Evolutionary conservation across 2,888 invertebrate species (phyloP).

Genomic region (Mythimna ferrago): DNA sequence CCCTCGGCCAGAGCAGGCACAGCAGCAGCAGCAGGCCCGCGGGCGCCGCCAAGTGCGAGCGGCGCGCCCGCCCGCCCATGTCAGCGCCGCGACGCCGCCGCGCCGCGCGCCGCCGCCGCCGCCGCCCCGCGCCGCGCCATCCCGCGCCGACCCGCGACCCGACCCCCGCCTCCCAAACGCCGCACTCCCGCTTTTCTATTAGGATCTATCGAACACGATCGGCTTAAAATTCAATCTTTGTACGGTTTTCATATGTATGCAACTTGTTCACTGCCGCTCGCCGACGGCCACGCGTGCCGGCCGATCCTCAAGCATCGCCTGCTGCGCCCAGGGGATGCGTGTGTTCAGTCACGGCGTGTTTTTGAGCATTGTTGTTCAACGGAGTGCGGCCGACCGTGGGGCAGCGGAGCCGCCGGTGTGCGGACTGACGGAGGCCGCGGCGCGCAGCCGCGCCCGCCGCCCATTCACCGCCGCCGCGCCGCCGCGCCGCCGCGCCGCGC

Average conservation of each 20-base stretch:
- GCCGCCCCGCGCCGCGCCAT: conserved; percentile 86
- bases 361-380: conserved; percentile 89
- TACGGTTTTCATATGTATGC: conserved; percentile 86
- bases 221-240: conserved; percentile 82
- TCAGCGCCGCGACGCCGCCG: conserved; percentile 87
- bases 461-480: conserved; percentile 66
- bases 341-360: conserved; percentile 85
- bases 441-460: conserved; percentile 81
- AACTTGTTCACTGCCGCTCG: conserved; percentile 84
- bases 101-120: conserved; percentile 85
- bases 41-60: conserved; percentile 89
- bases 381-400: conserved; percentile 90
- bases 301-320: conserved; percentile 87
- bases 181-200: conserved; percentile 84
- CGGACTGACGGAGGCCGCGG: conserved; percentile 87
- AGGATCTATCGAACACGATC: conserved; percentile 84
- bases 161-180: conserved; percentile 77
- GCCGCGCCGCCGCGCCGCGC: conserved; percentile 65
- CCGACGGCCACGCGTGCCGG: conserved; percentile 87
- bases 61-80: conserved; percentile 90
- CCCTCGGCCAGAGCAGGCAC: conserved; percentile 88
- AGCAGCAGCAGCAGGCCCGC: conserved; percentile 90
- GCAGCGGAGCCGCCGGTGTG: conserved; percentile 91
- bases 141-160: conserved; percentile 71
- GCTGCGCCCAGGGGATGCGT: conserved; percentile 81